These are phyloP conservation scores for Papilio xuthus DNA, from an alignment of 1,140 invertebrate species.

Conservation along the genomic window DNA sequence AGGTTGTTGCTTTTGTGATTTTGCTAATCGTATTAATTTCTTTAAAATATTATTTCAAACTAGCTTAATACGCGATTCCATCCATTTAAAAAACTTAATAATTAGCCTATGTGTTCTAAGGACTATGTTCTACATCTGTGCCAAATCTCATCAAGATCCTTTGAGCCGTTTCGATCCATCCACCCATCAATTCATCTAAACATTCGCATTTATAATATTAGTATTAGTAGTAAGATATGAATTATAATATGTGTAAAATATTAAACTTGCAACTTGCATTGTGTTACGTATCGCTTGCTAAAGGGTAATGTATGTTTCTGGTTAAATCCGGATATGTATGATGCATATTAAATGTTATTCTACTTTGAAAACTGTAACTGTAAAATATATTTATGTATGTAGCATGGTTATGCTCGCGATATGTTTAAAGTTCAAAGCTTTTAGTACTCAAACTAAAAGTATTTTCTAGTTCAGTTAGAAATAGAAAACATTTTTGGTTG, in stretches of 20 bases:
- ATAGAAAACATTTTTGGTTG: not conserved
- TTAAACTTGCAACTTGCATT: not conserved
- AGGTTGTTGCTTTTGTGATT: not conserved
- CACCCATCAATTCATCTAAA: no score
- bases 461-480: slow-evolving; percentile 6
- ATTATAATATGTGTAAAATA: not conserved
- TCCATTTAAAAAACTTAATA: no score
- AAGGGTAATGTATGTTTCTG: not conserved
- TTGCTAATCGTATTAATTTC: no score
- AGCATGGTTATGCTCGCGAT: not conserved
- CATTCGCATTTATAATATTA: no score
- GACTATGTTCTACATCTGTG: no score
- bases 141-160: no score
- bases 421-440: slow-evolving; percentile 22
- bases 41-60: no score
- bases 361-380: slow-evolving; percentile 13
- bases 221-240: not conserved
- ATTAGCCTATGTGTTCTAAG: no score
- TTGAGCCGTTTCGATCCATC: no score
- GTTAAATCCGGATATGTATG: not conserved
- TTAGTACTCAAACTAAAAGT: not conserved
- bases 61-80: no score
- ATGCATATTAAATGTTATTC: not conserved
- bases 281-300: not conserved
- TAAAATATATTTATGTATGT: not conserved